Evolutionary conservation across 2,797 vertebrate species (phyloP), one percentile per base, ranked within the genome.

Genomic region (Orestias chungarensis): DNA sequence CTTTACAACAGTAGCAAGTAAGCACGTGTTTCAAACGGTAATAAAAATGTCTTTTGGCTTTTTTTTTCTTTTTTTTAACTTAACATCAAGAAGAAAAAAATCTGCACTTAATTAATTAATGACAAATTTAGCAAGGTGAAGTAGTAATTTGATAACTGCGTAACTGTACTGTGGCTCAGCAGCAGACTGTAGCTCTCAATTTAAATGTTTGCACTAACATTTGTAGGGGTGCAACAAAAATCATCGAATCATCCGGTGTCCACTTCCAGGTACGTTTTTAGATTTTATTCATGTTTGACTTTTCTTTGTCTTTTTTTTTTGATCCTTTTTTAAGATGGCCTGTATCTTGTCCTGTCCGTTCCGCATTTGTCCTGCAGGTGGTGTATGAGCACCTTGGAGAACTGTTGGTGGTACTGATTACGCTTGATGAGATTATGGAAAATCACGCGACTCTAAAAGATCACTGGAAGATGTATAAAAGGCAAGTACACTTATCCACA

Each of bases 401-500:
- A 76, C 80, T 99, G 84, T 90, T 99, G 2, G 92, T 96, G 68
- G 94, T 99, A 68, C 89, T 99, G 82, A 95, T 99, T 67, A 97
- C 97, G 0, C 90, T 99, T 62, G 98, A 99, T 93, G 97, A 99
- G 92, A 98, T 99, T 66, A 95, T 99, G 91, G 96, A 97, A 86
- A 98, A 99, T 90, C 98, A 99, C 12, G 87, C 94, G 73, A 96
- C 96, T 0, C 89, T 99, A 61, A 99, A 96, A 90, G 97, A 99
- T 77, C 97, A 99, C 87, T 99, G 98, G 98, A 99, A 97, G 82
- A 99, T 97, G 97, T 99, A 99, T 89, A 99, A 99, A 94, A 97
- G 98, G 98, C 99, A 44, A 80, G 87, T 29, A 9, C 42, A 52
- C 15, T 40, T 33, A 66, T 12, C 25, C n/a, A 66, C 47, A 2